These are phyloP conservation scores for Ageneiosus marmoratus DNA, from an alignment of 2,113 vertebrate genomes.

Conservation along the genomic window DNA sequence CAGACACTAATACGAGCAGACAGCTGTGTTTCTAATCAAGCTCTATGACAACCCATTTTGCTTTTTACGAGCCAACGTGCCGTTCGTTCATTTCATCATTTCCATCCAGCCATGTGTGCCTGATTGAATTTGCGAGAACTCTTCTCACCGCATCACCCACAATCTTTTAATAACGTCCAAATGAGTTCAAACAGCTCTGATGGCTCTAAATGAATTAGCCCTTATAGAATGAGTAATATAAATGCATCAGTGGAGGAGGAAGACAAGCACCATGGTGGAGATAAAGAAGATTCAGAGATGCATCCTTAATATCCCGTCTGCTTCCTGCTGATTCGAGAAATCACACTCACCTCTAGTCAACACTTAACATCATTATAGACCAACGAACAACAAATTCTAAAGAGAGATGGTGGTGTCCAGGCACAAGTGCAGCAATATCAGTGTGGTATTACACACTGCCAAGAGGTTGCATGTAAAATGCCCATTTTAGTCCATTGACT, in stretches of 20 bases:
- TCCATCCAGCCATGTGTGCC: conserved; percentile 53
- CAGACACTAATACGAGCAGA: conserved; percentile 29
- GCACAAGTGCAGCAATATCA: neutral
- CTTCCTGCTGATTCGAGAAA: conserved; percentile 46
- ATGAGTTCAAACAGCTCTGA: conserved; percentile 41
- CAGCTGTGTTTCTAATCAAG: conserved; percentile 49
- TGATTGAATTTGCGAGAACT: conserved; percentile 54
- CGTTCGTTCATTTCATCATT: conserved; percentile 53
- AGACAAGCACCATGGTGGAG: neutral
- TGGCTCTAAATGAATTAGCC: conserved; percentile 44
- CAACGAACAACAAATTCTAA: conserved; percentile 44
- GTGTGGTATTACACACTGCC: neutral
- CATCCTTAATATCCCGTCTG: conserved; percentile 35
- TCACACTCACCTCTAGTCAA: conserved; percentile 40
- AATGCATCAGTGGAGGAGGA: conserved; percentile 50
- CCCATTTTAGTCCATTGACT: neutral
- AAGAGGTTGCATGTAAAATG: neutral
- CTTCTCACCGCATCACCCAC: conserved; percentile 30
- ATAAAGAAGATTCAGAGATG: conserved; percentile 45
- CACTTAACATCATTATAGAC: conserved; percentile 55
- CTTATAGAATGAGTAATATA: conserved; percentile 36
- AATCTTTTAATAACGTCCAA: conserved; percentile 53
- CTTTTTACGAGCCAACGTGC: conserved; percentile 38
- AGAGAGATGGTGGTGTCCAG: conserved; percentile 13
- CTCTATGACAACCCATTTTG: conserved; percentile 42